phyloP scores from a whole-genome alignment of 2,113 vertebrate genomes.

The Mesembrinibis cayennensis region DNA sequence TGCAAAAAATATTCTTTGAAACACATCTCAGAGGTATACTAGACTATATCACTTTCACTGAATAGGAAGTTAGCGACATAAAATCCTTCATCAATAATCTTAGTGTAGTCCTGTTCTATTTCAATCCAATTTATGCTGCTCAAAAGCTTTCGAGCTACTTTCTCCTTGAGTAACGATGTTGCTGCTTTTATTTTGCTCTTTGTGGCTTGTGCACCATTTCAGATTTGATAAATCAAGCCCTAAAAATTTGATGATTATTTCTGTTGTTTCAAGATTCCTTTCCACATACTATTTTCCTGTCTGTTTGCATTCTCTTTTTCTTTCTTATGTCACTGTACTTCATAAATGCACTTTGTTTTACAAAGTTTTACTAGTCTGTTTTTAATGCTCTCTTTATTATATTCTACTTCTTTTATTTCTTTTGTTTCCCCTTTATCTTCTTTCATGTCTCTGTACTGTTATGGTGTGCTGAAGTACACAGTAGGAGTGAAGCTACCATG shows the following conservation, averaged over 20 bases:
- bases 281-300: background rate
- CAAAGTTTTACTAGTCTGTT: background rate
- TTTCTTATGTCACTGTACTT: background rate
- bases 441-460: background rate
- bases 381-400: background rate
- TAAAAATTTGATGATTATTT: constrained; percentile 29
- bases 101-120: background rate
- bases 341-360: background rate
- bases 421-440: constrained; percentile 1
- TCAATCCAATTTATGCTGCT: constrained; percentile 9
- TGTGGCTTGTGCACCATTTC: background rate
- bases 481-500: background rate
- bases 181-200: background rate
- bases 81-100: constrained; percentile 40
- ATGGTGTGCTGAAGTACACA: background rate
- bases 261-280: constrained; percentile 3
- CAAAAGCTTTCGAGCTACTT: background rate
- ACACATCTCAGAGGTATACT: background rate
- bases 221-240: constrained; percentile 22
- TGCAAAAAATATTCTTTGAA: background rate
- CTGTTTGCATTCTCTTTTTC: background rate
- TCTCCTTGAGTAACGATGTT: constrained; percentile 17
- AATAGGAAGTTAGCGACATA: constrained; percentile 10
- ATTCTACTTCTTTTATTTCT: background rate
- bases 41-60: background rate